Base-by-base conservation (phyloP, 1,140 invertebrate genomes). In the Camponotus vicinus region DNA sequence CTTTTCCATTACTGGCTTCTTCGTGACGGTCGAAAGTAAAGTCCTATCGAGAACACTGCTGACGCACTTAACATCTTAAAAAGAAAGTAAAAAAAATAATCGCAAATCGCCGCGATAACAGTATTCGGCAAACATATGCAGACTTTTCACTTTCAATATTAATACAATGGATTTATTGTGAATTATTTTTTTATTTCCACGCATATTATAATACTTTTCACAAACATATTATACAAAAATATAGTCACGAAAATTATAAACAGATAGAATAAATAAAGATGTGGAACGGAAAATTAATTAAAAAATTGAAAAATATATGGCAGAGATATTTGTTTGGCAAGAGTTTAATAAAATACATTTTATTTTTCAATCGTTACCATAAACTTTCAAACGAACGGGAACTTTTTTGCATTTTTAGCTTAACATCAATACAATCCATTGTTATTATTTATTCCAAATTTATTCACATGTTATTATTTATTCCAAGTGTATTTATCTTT, bases 1-100 rank as follows among this genome's bases (percentile, higher is more conserved):
- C 59, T 85, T 78, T 55, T 85, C 82, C 61, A 77, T 77, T 76
- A 61, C 52, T 34, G 67, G 55, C 8, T 45, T 82, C 27, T 61
- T 4, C 55, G 27, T 13, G 37, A 61, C 8, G 11, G 4, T n/a
- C 52, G 55, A 73, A 82, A 71, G 37, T 59, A 21, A 57, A 71
- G 79, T 61, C 71, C 27, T 61, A 15, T 61, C 40, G 15, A 61
- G 27, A 8, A 21, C 6, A 42, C 37, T 21, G 37, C 15, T 66
- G 61, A 37, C 34, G 49, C 7, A 71, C 55, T 82, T 61, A 57
- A 71, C 52, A 15, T 71, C 40, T 71, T 82, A 45, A 57, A 11
- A 2, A 37, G 13, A 15, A 78, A 18, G 8, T 34, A 45, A 7
- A 11, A 78, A 9, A 3, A 71, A 34, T 82, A 71, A 71, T 59